Percentiles rank a stretch among this genome's conserved stretches.
Evolutionary conservation across 92 coral and sea anemone genomes (phyloP).

Genomic region (Paragorgia papillata): DNA sequence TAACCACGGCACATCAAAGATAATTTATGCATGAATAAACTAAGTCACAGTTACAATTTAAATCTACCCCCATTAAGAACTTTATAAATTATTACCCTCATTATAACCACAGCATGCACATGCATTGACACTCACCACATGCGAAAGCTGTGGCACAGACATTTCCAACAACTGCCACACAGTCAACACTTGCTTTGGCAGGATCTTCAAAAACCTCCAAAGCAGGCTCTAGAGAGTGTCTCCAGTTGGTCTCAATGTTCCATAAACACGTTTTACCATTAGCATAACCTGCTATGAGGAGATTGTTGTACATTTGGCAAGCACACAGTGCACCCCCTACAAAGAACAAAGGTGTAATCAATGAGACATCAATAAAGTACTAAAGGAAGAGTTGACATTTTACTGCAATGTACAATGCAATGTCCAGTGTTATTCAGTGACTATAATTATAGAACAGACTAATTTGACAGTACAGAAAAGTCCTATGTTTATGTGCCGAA

Average conservation of each 20-base stretch:
- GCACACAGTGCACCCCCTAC: constrained; percentile 85
- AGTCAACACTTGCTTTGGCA: constrained; percentile 60
- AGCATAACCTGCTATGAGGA: constrained; percentile 86
- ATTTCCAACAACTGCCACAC: constrained; percentile 52
- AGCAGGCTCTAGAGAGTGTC: constrained; percentile 61
- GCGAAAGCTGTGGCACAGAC: constrained; percentile 74
- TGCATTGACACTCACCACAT: constrained; percentile 13
- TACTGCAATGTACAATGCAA: too few species aligned
- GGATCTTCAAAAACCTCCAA: constrained; percentile 37
- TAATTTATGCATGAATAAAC: too few species aligned
- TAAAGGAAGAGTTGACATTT: too few species aligned
- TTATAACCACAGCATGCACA: too few species aligned
- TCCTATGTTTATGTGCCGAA: too few species aligned
- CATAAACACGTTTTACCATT: constrained; percentile 74
- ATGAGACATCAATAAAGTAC: not conserved
- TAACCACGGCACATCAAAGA: too few species aligned
- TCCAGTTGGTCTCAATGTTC: constrained; percentile 58
- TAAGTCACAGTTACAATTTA: too few species aligned
- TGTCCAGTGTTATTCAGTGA: too few species aligned
- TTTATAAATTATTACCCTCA: too few species aligned
- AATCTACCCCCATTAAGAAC: too few species aligned
- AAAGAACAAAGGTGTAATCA: constrained; percentile 2
- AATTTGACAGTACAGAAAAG: too few species aligned
- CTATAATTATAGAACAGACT: too few species aligned
- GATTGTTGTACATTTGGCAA: constrained; percentile 55